Evolutionary conservation across 2,113 vertebrate species (phyloP).

Genomic region (Physeter macrocephalus): DNA sequence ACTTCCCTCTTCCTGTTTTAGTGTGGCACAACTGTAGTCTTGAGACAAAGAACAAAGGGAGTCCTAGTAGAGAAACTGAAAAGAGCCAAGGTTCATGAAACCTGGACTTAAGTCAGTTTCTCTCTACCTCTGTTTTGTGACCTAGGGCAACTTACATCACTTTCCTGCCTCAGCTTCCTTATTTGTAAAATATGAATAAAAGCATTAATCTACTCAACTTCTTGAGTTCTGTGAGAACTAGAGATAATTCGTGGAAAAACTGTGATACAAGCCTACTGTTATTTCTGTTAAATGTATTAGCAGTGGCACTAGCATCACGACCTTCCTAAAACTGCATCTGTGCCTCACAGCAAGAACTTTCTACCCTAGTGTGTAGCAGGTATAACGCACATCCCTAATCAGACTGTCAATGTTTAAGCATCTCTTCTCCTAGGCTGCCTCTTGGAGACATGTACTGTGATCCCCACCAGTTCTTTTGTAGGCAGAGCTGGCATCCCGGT

Average conservation of each 20-base stretch:
- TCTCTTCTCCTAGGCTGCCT: neutral
- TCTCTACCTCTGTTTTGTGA: neutral
- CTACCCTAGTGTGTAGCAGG: neutral
- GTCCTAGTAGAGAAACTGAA: neutral
- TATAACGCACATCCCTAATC: neutral
- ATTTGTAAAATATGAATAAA: neutral
- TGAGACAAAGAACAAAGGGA: neutral
- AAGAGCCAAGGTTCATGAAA: neutral
- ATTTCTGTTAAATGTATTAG: neutral
- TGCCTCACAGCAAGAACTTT: neutral
- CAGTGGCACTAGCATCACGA: neutral
- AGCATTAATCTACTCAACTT: neutral
- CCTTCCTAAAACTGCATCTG: neutral
- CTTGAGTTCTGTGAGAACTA: neutral
- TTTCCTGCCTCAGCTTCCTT: neutral
- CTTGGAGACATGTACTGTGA: neutral
- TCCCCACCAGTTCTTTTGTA: neutral
- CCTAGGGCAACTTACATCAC: neutral
- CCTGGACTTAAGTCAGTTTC: neutral
- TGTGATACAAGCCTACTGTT: neutral
- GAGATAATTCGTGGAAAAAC: neutral
- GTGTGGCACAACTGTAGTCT: fast-evolving
- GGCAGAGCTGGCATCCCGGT: neutral
- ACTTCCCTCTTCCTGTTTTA: neutral
- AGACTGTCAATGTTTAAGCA: neutral